A percentile compares a stretch with the other conserved stretches of the same genome.
Conservation (phyloP, 2,113 vertebrate species). For the Aegotheles bennettii region DNA sequence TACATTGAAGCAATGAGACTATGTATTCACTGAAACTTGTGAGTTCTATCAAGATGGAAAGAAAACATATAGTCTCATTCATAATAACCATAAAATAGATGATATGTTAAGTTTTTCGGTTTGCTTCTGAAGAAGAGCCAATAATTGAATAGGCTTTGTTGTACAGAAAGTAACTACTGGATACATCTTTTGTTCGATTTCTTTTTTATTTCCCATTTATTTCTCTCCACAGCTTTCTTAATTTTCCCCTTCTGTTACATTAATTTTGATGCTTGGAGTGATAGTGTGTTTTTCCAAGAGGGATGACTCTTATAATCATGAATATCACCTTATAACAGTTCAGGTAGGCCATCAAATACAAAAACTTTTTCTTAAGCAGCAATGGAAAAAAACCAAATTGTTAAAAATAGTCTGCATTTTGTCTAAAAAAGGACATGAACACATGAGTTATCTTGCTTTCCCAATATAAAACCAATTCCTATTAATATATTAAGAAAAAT, state of each 20-base stretch:
- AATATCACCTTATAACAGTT: constrained; percentile 45
- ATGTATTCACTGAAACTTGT: neutral
- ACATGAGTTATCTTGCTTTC: neutral
- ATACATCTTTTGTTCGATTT: neutral
- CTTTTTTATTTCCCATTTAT: neutral
- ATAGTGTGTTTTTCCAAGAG: constrained; percentile 7
- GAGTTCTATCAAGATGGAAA: neutral
- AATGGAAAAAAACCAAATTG: neutral
- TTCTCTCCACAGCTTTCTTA: neutral
- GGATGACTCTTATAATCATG: constrained; percentile 36
- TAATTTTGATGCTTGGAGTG: constrained; percentile 3
- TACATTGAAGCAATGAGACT: neutral
- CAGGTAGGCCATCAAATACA: neutral
- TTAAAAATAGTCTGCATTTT: constrained; percentile 28
- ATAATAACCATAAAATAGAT: neutral
- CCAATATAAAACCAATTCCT: neutral
- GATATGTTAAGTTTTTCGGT: neutral
- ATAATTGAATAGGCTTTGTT: neutral
- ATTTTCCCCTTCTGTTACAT: neutral
- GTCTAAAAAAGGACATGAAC: neutral
- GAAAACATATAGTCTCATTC: neutral
- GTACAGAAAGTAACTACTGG: neutral
- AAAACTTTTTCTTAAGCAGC: neutral
- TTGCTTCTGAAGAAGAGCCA: neutral
- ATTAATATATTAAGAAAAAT: constrained; percentile 11